These are phyloP conservation scores for Drymonia ruficornis DNA, from an alignment of 2,888 invertebrate species.

Conservation along the genomic window DNA sequence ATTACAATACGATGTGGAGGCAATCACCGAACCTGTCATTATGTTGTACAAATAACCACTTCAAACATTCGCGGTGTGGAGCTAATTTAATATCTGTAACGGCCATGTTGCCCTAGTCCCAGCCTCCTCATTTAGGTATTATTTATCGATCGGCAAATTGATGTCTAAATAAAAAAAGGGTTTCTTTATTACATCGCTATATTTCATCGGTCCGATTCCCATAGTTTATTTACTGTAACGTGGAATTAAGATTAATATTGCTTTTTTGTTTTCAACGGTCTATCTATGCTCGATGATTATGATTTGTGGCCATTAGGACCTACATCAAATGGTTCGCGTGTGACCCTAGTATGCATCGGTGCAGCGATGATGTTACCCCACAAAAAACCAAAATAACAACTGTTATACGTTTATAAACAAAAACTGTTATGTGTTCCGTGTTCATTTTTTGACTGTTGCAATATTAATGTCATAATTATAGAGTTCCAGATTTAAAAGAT, in stretches of 20 bases:
- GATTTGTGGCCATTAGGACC: conserved; percentile 73
- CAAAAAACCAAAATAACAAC: conserved; percentile 29
- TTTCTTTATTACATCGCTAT: conserved; percentile 56
- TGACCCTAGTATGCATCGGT: conserved; percentile 54
- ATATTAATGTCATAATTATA: conserved; percentile 4
- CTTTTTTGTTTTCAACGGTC: conserved; percentile 45
- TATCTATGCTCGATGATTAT: conserved; percentile 56
- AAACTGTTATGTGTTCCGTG: conserved; percentile 32
- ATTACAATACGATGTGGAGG: conserved; percentile 74
- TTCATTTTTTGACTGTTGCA: neutral
- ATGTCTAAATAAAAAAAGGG: conserved; percentile 52
- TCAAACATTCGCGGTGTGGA: conserved; percentile 66
- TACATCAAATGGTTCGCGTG: conserved; percentile 71
- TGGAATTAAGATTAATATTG: conserved; percentile 74
- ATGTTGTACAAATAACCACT: conserved; percentile 80
- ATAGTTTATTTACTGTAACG: conserved; percentile 64
- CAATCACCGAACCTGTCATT: conserved; percentile 81
- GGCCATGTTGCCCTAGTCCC: conserved; percentile 47
- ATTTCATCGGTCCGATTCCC: conserved; percentile 62
- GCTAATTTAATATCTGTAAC: conserved; percentile 63
- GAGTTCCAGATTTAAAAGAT: too few species aligned
- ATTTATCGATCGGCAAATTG: conserved; percentile 69
- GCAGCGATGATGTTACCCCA: conserved; percentile 43
- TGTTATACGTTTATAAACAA: conserved; percentile 37
- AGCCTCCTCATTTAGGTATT: conserved; percentile 53